Conservation (phyloP, 2,888 invertebrate species). For the Drosophila atroscutellata region DNA sequence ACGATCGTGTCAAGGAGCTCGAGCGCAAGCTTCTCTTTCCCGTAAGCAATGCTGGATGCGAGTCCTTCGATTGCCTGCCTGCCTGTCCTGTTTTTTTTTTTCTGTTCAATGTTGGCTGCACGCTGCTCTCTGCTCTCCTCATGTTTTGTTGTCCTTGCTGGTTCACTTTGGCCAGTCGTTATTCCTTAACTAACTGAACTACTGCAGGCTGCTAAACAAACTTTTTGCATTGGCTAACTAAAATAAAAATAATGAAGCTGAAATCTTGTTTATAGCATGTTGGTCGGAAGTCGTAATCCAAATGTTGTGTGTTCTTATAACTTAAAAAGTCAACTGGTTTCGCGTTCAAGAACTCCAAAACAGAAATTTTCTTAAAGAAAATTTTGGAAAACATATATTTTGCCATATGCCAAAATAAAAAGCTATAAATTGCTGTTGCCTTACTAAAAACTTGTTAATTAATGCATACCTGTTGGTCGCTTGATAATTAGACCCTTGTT, state of each 20-base stretch:
- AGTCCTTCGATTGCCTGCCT: constrained; percentile 44
- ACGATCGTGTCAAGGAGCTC: constrained; percentile 92
- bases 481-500: not conserved
- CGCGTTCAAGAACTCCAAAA: not conserved
- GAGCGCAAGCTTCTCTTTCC: constrained; percentile 91
- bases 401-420: constrained; percentile 1
- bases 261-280: constrained; percentile 18
- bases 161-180: constrained; percentile 13
- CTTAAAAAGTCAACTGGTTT: not conserved
- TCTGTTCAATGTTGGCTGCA: constrained; percentile 42
- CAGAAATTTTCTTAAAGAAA: not conserved
- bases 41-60: constrained; percentile 86
- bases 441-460: constrained; percentile 27
- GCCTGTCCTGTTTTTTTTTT: constrained; percentile 22
- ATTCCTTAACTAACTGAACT: constrained; percentile 29
- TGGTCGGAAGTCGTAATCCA: constrained; percentile 9
- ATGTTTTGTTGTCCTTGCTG: constrained; percentile 19
- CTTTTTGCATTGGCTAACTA: constrained; percentile 27
- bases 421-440: constrained; percentile 23
- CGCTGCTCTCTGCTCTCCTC: constrained; percentile 30
- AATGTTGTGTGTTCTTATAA: not conserved
- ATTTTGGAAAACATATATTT: not conserved
- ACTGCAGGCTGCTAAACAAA: constrained; percentile 1
- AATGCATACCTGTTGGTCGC: constrained; percentile 1
- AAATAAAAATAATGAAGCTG: not conserved